These are phyloP conservation scores for Sebastes wilsoni DNA, from an alignment of 2,797 vertebrate species.

Conservation along the genomic window DNA sequence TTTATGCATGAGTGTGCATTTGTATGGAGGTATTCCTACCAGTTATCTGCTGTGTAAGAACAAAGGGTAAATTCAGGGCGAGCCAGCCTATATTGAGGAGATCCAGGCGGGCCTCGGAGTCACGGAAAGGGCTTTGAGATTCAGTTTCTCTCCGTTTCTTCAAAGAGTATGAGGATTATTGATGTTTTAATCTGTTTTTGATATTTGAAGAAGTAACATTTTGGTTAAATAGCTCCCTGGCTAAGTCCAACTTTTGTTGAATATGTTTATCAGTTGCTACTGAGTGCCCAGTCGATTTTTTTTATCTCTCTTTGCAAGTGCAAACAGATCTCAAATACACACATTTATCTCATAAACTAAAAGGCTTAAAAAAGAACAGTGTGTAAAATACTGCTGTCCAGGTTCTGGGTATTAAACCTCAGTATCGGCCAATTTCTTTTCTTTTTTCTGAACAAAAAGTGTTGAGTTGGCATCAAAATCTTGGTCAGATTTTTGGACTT, in stretches of 20 bases:
- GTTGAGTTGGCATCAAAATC: background rate
- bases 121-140: constrained; percentile 8
- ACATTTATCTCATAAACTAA: too few relatives aligned
- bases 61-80: constrained; percentile 47
- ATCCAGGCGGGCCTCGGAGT: constrained; percentile 14
- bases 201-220: background rate
- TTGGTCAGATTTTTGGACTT: background rate
- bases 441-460: background rate
- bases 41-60: constrained; percentile 64
- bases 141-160: constrained; percentile 23
- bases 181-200: background rate
- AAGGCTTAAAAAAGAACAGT: background rate
- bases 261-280: background rate
- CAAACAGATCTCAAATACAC: too few relatives aligned
- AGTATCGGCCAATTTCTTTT: background rate
- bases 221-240: background rate
- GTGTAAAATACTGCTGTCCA: background rate
- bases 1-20: constrained; percentile 77
- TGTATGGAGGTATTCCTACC: constrained; percentile 68
- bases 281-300: background rate
- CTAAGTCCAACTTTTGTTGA: background rate
- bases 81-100: constrained; percentile 12
- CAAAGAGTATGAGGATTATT: constrained; percentile 9
- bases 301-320: too few relatives aligned
- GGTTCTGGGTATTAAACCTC: background rate